Percentiles rank a stretch among this genome's conserved stretches.
Conservation (phyloP, 2,113 vertebrate species). For the Calidris pugnax region DNA sequence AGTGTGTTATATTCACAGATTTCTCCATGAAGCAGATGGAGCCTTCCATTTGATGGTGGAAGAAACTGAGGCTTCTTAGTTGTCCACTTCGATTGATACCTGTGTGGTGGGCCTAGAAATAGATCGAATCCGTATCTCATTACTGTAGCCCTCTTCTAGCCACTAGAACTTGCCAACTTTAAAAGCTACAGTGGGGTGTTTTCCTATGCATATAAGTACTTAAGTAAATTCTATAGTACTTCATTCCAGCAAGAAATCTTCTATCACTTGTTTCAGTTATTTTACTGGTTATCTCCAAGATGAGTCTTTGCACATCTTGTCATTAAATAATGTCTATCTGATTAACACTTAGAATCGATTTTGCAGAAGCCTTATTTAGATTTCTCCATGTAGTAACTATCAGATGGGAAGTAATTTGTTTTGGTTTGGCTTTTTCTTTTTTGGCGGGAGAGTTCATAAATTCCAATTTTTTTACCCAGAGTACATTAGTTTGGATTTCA, state of each 20-base stretch:
- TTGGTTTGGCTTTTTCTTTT: neutral
- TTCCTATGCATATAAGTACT: neutral
- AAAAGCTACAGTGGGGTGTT: neutral
- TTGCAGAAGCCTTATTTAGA: neutral
- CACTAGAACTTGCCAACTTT: neutral
- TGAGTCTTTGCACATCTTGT: neutral
- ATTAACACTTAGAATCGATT: neutral
- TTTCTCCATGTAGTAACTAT: neutral
- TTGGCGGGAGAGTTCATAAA: neutral
- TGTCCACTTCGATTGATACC: neutral
- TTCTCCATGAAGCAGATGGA: neutral
- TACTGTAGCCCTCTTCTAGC: neutral
- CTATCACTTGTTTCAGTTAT: neutral
- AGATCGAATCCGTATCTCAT: accelerated
- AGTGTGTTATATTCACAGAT: neutral
- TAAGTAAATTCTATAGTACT: neutral
- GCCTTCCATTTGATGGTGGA: neutral
- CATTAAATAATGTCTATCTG: neutral
- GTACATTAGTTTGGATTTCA: neutral
- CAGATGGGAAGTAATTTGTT: neutral
- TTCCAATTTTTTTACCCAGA: neutral
- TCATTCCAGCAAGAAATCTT: neutral
- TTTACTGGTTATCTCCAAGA: neutral
- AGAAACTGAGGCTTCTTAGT: neutral
- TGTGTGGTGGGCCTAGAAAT: neutral